Conservation (phyloP, 1,140 invertebrate species). For the Lamellibrachia luymesi region DNA sequence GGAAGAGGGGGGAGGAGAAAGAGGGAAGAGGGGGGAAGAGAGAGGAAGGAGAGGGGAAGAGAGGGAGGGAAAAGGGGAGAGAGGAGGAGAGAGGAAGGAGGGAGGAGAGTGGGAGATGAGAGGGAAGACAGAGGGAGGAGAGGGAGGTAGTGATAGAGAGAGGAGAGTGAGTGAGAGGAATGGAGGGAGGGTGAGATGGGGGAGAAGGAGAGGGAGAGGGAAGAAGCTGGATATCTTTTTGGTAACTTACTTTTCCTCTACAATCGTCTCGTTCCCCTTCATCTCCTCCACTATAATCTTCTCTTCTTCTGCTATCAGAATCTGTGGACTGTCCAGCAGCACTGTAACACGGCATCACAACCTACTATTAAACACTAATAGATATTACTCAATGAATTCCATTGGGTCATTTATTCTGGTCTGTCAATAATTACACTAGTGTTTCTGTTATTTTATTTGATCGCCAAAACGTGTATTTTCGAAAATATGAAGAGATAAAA, state of each 20-base stretch:
- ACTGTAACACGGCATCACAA: slow-evolving; percentile 29
- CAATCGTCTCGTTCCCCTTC: slow-evolving; percentile 54
- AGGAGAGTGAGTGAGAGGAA: background rate
- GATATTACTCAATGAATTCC: too few species aligned
- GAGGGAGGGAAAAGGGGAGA: background rate
- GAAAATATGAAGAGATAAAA: too few species aligned
- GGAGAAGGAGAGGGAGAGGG: too few species aligned
- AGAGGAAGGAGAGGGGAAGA: background rate
- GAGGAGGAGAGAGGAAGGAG: background rate
- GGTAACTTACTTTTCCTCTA: slow-evolving; percentile 61
- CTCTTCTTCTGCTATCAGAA: slow-evolving; percentile 65
- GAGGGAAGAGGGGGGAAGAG: background rate
- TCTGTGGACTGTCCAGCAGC: slow-evolving; percentile 56
- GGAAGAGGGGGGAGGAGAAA: background rate
- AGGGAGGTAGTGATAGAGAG: background rate
- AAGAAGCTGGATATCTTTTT: background rate
- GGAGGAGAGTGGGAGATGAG: background rate
- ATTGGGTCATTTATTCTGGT: too few species aligned
- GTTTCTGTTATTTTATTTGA: too few species aligned
- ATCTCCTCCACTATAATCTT: slow-evolving; percentile 64
- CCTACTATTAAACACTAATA: background rate
- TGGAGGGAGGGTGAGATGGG: too few species aligned
- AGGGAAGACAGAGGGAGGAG: background rate
- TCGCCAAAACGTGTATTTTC: too few species aligned
- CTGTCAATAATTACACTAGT: too few species aligned